Evolutionary conservation across 2,113 vertebrate species (phyloP).

Genomic region (Thunnus maccoyii): DNA sequence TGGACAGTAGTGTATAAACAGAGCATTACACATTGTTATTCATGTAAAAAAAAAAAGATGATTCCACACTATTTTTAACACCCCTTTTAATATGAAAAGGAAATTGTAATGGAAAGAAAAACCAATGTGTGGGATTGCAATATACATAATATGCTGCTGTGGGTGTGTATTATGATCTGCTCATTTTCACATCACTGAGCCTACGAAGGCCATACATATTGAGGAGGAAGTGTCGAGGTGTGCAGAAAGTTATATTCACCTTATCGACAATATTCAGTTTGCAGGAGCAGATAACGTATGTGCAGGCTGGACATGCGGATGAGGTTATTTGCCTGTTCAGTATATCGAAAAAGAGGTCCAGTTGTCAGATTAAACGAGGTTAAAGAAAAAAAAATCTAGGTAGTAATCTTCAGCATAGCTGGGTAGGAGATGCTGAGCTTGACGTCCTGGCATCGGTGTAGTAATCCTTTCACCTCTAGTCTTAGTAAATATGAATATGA

Average conservation of each 20-base stretch:
- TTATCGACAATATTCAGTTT: conserved; percentile 62
- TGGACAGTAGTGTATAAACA: no score
- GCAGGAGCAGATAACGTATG: conserved; percentile 22
- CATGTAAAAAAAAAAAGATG: no score
- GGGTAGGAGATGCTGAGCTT: no score
- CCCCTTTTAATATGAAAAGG: neutral
- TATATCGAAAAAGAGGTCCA: conserved; percentile 29
- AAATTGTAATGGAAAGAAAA: neutral
- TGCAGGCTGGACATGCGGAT: conserved; percentile 19
- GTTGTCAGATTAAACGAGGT: neutral
- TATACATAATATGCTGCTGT: neutral
- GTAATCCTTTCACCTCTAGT: no score
- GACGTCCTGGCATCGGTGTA: no score
- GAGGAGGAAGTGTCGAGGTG: conserved; percentile 6
- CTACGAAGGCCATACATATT: conserved; percentile 8
- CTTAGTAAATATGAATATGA: no score
- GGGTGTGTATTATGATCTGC: neutral
- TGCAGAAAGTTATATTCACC: conserved; percentile 40
- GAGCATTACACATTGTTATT: no score
- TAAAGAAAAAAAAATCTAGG: no score
- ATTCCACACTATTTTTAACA: no score
- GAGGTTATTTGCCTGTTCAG: conserved; percentile 31
- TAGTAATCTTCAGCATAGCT: no score
- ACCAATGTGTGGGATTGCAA: neutral
- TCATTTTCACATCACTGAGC: conserved; percentile 9